Percentiles rank a stretch among this genome's conserved stretches.
These are phyloP conservation scores for Ophion ventricosus DNA, from an alignment of 2,888 invertebrate genomes.

Conservation along the genomic window DNA sequence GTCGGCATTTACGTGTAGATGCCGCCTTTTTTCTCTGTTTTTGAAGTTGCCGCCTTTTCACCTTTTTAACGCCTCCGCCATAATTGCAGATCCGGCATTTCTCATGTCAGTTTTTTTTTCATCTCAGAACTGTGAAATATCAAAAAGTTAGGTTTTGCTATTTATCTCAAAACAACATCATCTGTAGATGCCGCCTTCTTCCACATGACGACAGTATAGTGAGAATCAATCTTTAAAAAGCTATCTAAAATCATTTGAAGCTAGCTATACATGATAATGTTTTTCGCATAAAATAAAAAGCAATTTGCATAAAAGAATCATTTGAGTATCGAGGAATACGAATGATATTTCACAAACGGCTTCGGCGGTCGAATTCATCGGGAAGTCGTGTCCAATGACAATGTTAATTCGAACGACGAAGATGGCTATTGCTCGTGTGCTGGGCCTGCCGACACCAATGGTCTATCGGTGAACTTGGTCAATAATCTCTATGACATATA, in stretches of 20 bases:
- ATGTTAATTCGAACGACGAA: neutral
- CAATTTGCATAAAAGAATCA: constrained; percentile 3
- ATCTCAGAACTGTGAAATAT: too few species aligned
- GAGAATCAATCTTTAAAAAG: too few species aligned
- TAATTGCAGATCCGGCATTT: too few species aligned
- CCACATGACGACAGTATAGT: too few species aligned
- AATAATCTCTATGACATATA: constrained; percentile 57
- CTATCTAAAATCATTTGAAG: constrained; percentile 18
- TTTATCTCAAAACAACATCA: too few species aligned
- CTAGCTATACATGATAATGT: constrained; percentile 6
- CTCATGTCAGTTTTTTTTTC: too few species aligned
- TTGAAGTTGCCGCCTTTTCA: too few species aligned
- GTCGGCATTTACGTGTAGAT: too few species aligned
- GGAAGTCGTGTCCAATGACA: neutral
- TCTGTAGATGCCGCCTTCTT: too few species aligned
- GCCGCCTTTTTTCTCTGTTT: too few species aligned
- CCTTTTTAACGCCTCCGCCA: too few species aligned
- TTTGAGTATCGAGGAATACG: neutral
- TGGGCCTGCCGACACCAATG: constrained; percentile 5
- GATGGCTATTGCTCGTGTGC: constrained; percentile 6
- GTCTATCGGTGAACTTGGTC: constrained; percentile 48
- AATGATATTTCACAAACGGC: neutral
- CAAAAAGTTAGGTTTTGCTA: too few species aligned
- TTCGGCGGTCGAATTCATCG: neutral
- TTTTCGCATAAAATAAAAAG: constrained; percentile 20